phyloP scores from a whole-genome alignment of 2,797 vertebrate species.

The Coreius guichenoti region DNA sequence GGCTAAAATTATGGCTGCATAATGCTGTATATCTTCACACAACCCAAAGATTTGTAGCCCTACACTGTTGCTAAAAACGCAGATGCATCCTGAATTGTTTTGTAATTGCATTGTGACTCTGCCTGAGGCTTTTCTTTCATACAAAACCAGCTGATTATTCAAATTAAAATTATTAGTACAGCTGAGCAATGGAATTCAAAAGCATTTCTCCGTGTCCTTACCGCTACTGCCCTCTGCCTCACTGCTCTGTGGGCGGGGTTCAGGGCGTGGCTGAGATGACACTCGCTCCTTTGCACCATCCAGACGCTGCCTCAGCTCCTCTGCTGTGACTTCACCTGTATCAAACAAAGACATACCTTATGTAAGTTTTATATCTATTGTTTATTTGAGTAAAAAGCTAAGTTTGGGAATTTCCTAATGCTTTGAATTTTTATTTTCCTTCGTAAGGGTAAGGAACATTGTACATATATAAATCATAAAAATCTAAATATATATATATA shows the following conservation, averaged over 20 bases:
- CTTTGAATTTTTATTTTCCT: background rate
- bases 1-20: background rate
- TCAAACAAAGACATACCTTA: slow-evolving; percentile 6
- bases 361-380: background rate
- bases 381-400: slow-evolving; percentile 15
- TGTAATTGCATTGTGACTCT: background rate
- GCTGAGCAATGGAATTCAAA: slow-evolving; percentile 8
- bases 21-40: background rate
- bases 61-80: background rate
- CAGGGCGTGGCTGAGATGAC: slow-evolving; percentile 80
- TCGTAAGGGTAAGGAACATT: background rate
- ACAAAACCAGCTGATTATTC: background rate
- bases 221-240: slow-evolving; percentile 74
- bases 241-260: slow-evolving; percentile 74
- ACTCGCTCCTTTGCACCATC: slow-evolving; percentile 88
- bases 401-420: background rate
- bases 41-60: background rate
- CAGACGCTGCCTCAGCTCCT: slow-evolving; percentile 90
- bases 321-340: slow-evolving; percentile 93
- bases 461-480: background rate
- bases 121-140: background rate
- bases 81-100: background rate
- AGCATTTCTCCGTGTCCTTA: slow-evolving; percentile 67
- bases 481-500: background rate
- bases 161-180: background rate